Conservation (phyloP, 2,797 vertebrate genomes). For the Oceanodroma leucorhoa region DNA sequence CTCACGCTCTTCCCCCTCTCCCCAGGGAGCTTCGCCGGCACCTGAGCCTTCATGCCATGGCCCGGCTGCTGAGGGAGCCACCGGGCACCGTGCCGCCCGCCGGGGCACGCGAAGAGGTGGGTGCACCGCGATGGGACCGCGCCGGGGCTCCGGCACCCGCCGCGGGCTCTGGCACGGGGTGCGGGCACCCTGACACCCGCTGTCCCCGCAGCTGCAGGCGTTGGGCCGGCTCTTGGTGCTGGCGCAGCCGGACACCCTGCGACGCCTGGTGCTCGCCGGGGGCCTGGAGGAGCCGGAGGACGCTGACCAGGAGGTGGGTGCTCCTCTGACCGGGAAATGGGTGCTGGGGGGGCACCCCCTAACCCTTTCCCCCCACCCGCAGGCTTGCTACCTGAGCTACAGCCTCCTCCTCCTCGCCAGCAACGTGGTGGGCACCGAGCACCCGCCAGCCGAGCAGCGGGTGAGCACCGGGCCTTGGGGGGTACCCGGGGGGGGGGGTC, state of each 20-base stretch:
- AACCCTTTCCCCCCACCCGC: not conserved
- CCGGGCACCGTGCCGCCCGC: not conserved
- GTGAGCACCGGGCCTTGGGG: not conserved
- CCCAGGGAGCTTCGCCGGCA: conserved; percentile 41
- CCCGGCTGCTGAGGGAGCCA: conserved; percentile 2
- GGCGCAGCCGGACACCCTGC: conserved; percentile 12
- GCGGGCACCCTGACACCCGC: accelerated
- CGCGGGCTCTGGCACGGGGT: accelerated
- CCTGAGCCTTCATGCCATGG: conserved; percentile 43
- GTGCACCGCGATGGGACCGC: not conserved
- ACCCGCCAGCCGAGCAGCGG: not conserved
- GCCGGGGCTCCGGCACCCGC: not conserved
- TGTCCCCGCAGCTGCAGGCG: conserved; percentile 2
- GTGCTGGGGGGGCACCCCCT: not conserved
- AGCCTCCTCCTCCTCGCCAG: conserved; percentile 61
- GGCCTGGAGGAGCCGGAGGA: not conserved
- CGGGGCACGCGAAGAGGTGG: not conserved
- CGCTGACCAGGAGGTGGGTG: not conserved
- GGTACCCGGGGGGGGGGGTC: too few species aligned
- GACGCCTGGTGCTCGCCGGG: not conserved
- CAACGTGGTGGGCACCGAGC: conserved; percentile 46
- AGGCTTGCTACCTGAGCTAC: conserved; percentile 62
- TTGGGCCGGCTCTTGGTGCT: conserved; percentile 39
- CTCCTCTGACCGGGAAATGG: accelerated
- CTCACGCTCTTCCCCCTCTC: not conserved